Conservation (phyloP, 1,140 invertebrate genomes). For the Meteorus sp. region DNA sequence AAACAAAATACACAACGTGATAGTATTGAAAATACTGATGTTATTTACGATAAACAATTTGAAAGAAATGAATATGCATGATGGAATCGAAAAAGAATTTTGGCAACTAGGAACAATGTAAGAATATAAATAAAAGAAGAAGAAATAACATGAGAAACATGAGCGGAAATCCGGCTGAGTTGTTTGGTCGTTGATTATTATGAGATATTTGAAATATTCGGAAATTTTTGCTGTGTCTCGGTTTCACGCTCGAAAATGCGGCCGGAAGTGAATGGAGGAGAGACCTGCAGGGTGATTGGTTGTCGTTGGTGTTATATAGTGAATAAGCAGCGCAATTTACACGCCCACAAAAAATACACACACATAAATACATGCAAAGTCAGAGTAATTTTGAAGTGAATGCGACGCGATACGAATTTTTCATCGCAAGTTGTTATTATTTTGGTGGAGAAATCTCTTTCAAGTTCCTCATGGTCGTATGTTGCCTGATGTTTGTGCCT, state of each 20-base stretch:
- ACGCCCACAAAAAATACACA: too few relatives aligned
- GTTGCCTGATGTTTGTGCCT: not conserved
- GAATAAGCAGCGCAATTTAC: too few relatives aligned
- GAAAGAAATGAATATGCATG: too few relatives aligned
- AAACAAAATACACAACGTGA: too few relatives aligned
- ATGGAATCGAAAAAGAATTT: too few relatives aligned
- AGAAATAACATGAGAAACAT: conserved; percentile 1
- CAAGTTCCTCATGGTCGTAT: not conserved
- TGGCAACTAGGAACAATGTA: not conserved
- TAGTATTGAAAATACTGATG: too few relatives aligned
- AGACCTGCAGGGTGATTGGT: not conserved
- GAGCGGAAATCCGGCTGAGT: conserved; percentile 13
- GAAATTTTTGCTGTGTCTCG: conserved; percentile 1
- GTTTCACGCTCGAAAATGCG: not conserved
- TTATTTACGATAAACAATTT: too few relatives aligned
- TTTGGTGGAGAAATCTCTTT: conserved; percentile 16
- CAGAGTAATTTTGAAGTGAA: too few relatives aligned
- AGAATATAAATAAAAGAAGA: conserved; percentile 2
- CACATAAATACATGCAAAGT: too few relatives aligned
- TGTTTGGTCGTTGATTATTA: not conserved
- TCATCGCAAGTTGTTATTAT: not conserved
- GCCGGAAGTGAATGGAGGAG: conserved; percentile 1
- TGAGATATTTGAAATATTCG: conserved; percentile 8
- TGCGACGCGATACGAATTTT: too few relatives aligned
- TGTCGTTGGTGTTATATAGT: not conserved